Base-by-base conservation (phyloP, 2,888 invertebrate genomes). In the Panzeria rudis region DNA sequence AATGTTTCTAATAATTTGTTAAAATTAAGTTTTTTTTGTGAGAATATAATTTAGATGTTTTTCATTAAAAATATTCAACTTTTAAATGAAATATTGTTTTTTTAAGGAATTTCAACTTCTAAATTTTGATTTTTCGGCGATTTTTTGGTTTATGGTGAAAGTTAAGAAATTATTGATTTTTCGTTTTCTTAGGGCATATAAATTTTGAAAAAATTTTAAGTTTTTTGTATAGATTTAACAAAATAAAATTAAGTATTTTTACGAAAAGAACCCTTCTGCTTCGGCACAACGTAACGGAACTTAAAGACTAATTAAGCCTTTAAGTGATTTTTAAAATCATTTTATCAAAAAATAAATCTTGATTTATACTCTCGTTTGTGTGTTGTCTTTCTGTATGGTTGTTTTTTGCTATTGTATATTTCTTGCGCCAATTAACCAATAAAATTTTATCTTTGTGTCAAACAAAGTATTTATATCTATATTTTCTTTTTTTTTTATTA, bases 371-470 rank as follows among this genome's bases (percentile, higher is more conserved):
- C n/a, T 8, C 6, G 23, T 50, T 4, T 69, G 3, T 29, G 2
- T 29, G 29, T 29, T 29, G 29, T 29, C n/a, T n/a, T n/a, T 25
- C 2, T 11, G 9, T 17, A n/a, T 52, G 50, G 1, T 17, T 52
- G n/a, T 35, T 61, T 8, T 29, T 47, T 44, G 17, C 5, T 25
- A 9, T 54, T 69, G 17, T 54, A 50, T 59, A 17, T 72, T 72
- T 59, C 17, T 35, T 23, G 35, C 23, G 61, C 47, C 76, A 66
- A 79, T 84, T 76, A 71, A 59, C 38, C 52, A 73, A 69, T 62
- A 52, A 76, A 64, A 15, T 41, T 69, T 78, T 84, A 84, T 84
- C 81, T 80, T 61, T 66, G 76, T 84, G 54, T 50, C 76, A 72
- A 71, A 80, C 15, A 44, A 62, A 59, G 50, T 61, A 50, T 72